Conservation (phyloP, 2,797 vertebrate species). For the Vespertilio murinus region DNA sequence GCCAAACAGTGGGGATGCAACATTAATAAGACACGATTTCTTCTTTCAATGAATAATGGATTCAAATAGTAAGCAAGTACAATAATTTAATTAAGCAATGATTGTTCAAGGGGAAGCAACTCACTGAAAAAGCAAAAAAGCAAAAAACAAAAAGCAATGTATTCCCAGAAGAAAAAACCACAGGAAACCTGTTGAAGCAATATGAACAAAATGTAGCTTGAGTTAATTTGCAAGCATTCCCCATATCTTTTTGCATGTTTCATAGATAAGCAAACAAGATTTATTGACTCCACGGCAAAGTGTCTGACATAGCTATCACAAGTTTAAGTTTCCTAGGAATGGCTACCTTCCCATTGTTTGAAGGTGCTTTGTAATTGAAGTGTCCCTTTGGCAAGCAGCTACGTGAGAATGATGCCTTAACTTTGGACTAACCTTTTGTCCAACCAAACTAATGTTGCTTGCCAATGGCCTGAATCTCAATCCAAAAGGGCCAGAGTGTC, state of each 20-base stretch:
- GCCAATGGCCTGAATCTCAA: conserved; percentile 37
- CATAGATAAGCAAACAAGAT: neutral
- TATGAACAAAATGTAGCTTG: neutral
- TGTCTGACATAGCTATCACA: neutral
- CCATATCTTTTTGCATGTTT: neutral
- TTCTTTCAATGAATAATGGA: neutral
- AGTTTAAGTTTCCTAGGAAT: conserved; percentile 42
- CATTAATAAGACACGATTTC: neutral
- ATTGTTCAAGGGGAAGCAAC: neutral
- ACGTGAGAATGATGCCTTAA: conserved; percentile 32
- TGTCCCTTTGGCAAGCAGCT: neutral
- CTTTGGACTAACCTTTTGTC: conserved; percentile 63
- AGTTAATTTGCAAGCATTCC: neutral
- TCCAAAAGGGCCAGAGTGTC: conserved; percentile 20
- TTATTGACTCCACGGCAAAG: neutral
- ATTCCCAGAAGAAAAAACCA: neutral
- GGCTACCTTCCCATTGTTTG: neutral
- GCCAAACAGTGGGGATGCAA: neutral
- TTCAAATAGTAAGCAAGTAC: neutral
- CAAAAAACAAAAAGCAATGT: neutral
- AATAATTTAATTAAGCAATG: neutral
- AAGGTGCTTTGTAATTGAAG: neutral
- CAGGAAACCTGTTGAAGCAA: neutral
- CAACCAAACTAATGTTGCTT: conserved; percentile 40
- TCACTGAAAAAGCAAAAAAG: neutral